Percentiles rank a stretch among this genome's conserved stretches.
Conservation (phyloP, 2,888 invertebrate genomes). For the Chymomyza amoena region DNA sequence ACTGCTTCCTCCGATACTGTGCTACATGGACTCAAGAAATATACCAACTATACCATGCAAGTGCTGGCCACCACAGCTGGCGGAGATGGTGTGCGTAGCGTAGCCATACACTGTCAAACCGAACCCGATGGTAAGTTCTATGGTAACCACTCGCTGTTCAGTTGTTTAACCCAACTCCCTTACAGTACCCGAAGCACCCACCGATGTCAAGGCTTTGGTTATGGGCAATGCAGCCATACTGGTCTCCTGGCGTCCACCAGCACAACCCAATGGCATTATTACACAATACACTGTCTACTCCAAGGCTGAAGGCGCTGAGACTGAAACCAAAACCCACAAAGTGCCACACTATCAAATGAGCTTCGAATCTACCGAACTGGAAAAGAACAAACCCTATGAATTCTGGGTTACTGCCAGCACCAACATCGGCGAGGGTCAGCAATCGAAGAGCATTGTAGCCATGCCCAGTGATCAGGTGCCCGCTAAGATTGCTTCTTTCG, state of each 20-base stretch:
- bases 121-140: constrained; percentile 91
- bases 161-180: constrained; percentile 9
- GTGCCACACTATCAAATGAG: constrained; percentile 91
- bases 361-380: constrained; percentile 91
- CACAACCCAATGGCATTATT: constrained; percentile 94
- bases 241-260: constrained; percentile 95
- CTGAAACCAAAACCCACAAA: constrained; percentile 86
- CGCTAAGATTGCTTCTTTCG: constrained; percentile 96
- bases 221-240: constrained; percentile 95
- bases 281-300: constrained; percentile 96
- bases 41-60: constrained; percentile 98
- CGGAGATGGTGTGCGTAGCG: constrained; percentile 92
- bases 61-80: constrained; percentile 96
- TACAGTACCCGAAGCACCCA: constrained; percentile 94
- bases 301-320: constrained; percentile 84
- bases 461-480: constrained; percentile 90
- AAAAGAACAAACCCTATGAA: constrained; percentile 90
- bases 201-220: constrained; percentile 94
- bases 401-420: constrained; percentile 98
- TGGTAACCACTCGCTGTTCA: accelerated
- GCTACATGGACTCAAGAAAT: constrained; percentile 95
- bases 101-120: constrained; percentile 92
- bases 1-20: constrained; percentile 95
- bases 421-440: constrained; percentile 95
- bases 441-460: constrained; percentile 91